Conservation (phyloP, 2,797 vertebrate genomes). For the Cossypha caffra region DNA sequence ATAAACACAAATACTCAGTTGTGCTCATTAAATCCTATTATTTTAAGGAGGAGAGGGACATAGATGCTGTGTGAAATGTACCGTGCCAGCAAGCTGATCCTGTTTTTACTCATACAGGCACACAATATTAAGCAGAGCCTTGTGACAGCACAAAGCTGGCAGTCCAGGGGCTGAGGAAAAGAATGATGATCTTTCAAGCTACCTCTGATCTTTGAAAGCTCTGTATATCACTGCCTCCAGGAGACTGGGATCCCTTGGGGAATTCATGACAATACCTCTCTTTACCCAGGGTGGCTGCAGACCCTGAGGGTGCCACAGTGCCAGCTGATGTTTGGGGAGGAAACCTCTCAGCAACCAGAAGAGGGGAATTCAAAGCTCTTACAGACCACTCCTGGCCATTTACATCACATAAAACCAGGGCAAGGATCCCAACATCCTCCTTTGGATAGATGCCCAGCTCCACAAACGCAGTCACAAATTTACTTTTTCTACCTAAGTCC, state of each 20-base stretch:
- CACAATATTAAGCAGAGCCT: not conserved
- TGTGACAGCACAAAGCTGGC: not conserved
- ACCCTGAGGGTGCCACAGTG: not conserved
- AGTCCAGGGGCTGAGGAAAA: not conserved
- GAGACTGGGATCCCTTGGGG: not conserved
- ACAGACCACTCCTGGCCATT: not conserved
- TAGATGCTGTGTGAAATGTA: not conserved
- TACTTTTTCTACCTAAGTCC: not conserved
- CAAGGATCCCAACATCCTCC: not conserved
- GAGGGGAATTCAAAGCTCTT: not conserved
- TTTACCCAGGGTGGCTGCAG: not conserved
- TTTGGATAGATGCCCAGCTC: fast-evolving
- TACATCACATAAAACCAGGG: not conserved
- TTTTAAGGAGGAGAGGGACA: not conserved
- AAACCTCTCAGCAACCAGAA: not conserved
- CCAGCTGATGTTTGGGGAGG: not conserved
- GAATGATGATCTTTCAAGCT: not conserved
- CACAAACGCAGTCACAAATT: not conserved
- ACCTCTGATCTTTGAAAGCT: not conserved
- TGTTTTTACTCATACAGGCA: not conserved
- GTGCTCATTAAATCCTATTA: not conserved
- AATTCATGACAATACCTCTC: not conserved
- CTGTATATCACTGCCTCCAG: not conserved
- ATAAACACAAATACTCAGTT: not conserved
- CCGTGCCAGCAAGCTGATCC: fast-evolving